Conservation (phyloP, 2,113 vertebrate genomes). For the Panthera tigris region DNA sequence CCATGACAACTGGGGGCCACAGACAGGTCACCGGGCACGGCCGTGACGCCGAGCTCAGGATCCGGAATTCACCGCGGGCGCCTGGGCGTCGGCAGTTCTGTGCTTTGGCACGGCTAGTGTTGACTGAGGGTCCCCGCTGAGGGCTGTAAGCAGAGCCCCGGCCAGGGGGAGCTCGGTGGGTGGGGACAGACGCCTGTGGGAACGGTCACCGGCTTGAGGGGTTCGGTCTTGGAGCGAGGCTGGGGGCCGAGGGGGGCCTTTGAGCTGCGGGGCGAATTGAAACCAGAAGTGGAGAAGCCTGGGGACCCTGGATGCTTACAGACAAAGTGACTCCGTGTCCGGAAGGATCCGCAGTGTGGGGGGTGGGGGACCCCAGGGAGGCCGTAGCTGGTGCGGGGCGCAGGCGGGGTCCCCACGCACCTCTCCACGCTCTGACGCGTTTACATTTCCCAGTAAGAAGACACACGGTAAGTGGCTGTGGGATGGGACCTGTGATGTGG, state of each 20-base stretch:
- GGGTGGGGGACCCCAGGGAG: neutral
- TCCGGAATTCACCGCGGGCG: neutral
- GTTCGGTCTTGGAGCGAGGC: neutral
- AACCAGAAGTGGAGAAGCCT: neutral
- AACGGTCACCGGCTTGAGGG: neutral
- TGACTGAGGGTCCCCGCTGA: neutral
- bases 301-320: neutral
- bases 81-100: neutral
- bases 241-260: neutral
- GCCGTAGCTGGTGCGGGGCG: accelerated
- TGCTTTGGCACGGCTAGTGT: neutral
- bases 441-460: neutral
- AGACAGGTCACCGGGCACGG: too few species aligned
- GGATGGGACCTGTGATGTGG: neutral
- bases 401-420: accelerated
- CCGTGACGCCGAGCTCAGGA: neutral
- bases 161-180: neutral
- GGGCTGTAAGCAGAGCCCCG: neutral
- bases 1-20: too few species aligned
- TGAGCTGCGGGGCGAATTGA: neutral
- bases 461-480: neutral
- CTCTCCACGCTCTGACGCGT: neutral
- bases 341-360: too few species aligned
- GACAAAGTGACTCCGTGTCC: accelerated
- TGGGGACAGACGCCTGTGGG: neutral